Conservation (phyloP, 23 tunicate genomes). For the Trididemnum clinides region DNA sequence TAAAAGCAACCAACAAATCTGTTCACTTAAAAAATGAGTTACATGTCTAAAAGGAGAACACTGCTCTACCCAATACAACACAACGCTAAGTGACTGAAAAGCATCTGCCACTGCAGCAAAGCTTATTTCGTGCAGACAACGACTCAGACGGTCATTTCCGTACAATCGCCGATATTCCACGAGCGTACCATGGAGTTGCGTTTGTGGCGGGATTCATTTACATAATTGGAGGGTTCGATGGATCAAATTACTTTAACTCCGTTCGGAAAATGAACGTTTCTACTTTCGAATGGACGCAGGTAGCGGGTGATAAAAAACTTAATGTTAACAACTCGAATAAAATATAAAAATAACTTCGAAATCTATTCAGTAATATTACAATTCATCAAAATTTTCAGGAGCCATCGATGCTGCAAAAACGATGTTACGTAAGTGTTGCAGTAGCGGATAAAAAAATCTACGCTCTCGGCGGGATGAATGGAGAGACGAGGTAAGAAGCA, state of each 20-base stretch:
- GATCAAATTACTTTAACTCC: constrained; percentile 79
- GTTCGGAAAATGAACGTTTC: constrained; percentile 70
- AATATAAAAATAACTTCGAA: too few relatives aligned
- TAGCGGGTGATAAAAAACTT: not conserved
- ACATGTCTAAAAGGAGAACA: too few relatives aligned
- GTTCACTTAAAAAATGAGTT: too few relatives aligned
- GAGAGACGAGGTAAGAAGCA: constrained; percentile 58
- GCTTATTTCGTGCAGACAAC: constrained; percentile 13
- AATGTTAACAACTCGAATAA: too few relatives aligned
- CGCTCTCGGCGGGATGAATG: constrained; percentile 88
- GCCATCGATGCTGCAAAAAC: constrained; percentile 74
- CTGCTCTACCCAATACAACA: too few relatives aligned
- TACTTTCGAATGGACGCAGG: constrained; percentile 79
- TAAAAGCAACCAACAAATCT: too few relatives aligned
- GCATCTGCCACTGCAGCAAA: too few relatives aligned
- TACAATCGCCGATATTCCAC: constrained; percentile 65
- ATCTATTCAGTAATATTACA: too few relatives aligned
- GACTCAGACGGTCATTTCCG: constrained; percentile 40
- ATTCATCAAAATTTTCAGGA: too few relatives aligned
- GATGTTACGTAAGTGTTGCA: constrained; percentile 89
- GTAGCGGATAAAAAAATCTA: constrained; percentile 62
- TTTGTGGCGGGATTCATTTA: constrained; percentile 60
- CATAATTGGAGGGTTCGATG: constrained; percentile 91
- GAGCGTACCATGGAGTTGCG: constrained; percentile 93
- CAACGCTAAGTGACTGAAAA: too few relatives aligned